Evolutionary conservation across 1,140 invertebrate species (phyloP).

Genomic region (Brachionus paranguensis): DNA sequence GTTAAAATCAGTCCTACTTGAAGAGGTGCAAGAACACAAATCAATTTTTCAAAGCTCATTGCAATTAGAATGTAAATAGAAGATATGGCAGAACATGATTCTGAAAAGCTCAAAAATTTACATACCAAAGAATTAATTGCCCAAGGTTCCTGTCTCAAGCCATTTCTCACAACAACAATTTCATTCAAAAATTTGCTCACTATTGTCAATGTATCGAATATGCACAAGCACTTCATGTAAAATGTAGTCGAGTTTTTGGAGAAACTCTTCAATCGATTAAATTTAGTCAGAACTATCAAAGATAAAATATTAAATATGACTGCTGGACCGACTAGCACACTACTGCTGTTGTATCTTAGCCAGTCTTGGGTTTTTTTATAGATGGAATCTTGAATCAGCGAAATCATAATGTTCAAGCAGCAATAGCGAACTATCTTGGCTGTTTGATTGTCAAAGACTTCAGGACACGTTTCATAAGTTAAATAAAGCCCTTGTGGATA

Average conservation of each 20-base stretch:
- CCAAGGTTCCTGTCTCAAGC: neutral
- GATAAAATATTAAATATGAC: conserved; percentile 33
- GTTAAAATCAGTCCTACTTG: conserved; percentile 12
- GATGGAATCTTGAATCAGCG: neutral
- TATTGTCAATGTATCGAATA: conserved; percentile 31
- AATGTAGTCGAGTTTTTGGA: conserved; percentile 15
- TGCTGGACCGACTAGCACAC: conserved; percentile 12
- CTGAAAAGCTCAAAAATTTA: conserved; percentile 33
- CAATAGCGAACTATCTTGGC: conserved; percentile 14
- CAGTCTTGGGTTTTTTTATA: conserved; percentile 39
- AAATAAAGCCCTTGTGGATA: conserved; percentile 18
- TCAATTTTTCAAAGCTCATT: conserved; percentile 26
- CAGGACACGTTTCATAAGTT: conserved; percentile 35
- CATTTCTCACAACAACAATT: conserved; percentile 29
- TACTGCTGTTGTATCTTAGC: conserved; percentile 23
- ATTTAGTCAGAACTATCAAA: neutral
- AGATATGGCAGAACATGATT: neutral
- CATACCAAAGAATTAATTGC: conserved; percentile 7
- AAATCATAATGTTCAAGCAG: conserved; percentile 16
- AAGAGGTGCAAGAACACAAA: conserved; percentile 24
- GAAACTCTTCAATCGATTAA: neutral
- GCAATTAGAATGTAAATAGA: conserved; percentile 30
- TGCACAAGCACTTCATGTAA: conserved; percentile 35
- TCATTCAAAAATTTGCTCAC: conserved; percentile 28
- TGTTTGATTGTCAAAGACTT: conserved; percentile 11